A percentile compares a stretch with the other conserved stretches of the same genome.
Evolutionary conservation across 2,888 invertebrate genomes (phyloP).

Genomic region (Zygogramma bicolorata): DNA sequence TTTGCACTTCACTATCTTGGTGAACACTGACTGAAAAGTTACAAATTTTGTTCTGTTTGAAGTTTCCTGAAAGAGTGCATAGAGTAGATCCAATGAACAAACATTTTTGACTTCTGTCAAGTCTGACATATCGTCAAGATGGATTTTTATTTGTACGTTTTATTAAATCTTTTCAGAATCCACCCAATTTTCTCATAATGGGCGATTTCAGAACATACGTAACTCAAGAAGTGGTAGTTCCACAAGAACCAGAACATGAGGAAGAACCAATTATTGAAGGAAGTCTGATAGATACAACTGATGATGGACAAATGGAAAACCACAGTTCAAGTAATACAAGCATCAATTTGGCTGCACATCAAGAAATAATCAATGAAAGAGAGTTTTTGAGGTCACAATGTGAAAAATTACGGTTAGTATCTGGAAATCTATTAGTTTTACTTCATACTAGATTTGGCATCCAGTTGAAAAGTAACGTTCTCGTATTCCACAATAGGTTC

Average conservation of each 20-base stretch:
- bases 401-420: conserved; percentile 73
- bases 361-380: conserved; percentile 70
- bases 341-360: conserved; percentile 62
- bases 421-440: background rate
- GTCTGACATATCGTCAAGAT: background rate
- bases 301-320: conserved; percentile 54
- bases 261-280: conserved; percentile 72
- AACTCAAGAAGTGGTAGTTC: conserved; percentile 91
- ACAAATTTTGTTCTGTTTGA: background rate
- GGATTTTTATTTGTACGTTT: background rate
- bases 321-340: conserved; percentile 49
- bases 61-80: background rate
- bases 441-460: too few relatives aligned
- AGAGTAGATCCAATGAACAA: background rate
- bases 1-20: background rate
- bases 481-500: too few relatives aligned
- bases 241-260: conserved; percentile 79
- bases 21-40: background rate
- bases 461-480: too few relatives aligned
- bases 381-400: conserved; percentile 85
- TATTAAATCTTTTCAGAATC: conserved; percentile 70
- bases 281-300: conserved; percentile 78
- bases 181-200: conserved; percentile 94
- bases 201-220: conserved; percentile 94
- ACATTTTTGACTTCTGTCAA: background rate